Percentiles rank a stretch among this genome's conserved stretches.
Evolutionary conservation across 2,888 invertebrate species (phyloP).

Genomic region (Mesoligia furuncula): DNA sequence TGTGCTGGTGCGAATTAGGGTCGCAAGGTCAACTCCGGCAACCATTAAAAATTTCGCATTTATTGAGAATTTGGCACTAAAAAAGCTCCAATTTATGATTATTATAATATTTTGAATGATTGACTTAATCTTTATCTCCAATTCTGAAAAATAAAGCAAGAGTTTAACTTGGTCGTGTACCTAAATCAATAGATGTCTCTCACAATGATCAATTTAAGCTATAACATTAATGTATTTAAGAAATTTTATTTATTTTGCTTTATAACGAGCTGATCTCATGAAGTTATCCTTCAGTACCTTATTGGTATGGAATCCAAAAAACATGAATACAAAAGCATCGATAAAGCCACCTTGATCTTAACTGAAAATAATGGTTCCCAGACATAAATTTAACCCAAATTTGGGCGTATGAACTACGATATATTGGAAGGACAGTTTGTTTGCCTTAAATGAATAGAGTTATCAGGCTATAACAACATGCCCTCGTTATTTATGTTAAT

Average conservation of each 20-base stretch:
- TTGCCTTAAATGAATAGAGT: background rate
- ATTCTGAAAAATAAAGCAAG: background rate
- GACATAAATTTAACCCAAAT: conserved; percentile 24
- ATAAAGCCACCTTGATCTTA: background rate
- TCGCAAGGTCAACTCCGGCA: background rate
- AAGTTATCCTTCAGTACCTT: background rate
- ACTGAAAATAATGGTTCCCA: conserved; percentile 7
- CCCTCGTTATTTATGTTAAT: conserved; percentile 38
- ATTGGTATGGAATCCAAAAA: conserved; percentile 7
- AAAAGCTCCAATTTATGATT: background rate
- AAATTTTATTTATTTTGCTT: background rate
- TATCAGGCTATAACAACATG: conserved; percentile 6
- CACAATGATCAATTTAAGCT: background rate
- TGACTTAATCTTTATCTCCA: background rate
- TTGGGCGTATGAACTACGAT: background rate
- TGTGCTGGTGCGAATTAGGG: background rate
- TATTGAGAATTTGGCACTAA: background rate
- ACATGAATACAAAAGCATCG: background rate
- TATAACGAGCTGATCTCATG: background rate
- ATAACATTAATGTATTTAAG: background rate
- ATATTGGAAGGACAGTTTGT: background rate
- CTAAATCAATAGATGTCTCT: background rate
- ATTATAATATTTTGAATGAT: background rate
- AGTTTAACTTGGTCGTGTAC: background rate
- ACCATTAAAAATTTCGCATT: background rate